Evolutionary conservation across 2,797 vertebrate genomes (phyloP).

Genomic region (Urosaurus nigricauda): DNA sequence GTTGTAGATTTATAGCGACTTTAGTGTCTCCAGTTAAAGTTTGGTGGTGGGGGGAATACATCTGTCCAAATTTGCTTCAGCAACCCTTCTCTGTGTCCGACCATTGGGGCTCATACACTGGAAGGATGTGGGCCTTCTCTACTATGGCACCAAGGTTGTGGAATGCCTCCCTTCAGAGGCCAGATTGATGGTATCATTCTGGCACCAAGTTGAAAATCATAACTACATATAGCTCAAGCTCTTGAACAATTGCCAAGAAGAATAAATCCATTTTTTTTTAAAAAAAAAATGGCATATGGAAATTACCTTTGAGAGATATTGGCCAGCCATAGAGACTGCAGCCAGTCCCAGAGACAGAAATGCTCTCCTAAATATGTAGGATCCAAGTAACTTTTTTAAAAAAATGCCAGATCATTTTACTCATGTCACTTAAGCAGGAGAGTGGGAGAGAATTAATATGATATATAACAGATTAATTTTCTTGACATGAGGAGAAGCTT

Average conservation of each 20-base stretch:
- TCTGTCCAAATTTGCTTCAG: no score
- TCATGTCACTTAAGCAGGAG: not conserved
- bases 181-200: no score
- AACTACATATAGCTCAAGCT: not conserved
- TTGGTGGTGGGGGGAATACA: slow-evolving; percentile 32
- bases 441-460: not conserved
- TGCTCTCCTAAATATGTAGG: not conserved
- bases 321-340: not conserved
- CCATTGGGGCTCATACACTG: no score
- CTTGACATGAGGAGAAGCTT: slow-evolving; percentile 55
- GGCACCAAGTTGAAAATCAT: no score
- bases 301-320: no score
- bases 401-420: not conserved
- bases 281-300: no score
- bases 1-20: slow-evolving; percentile 33
- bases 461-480: not conserved
- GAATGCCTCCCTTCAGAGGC: no score
- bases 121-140: no score
- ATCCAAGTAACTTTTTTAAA: not conserved
- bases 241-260: not conserved
- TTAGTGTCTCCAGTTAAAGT: slow-evolving; percentile 26
- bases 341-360: not conserved
- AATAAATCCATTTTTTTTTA: not conserved
- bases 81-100: no score
- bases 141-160: no score